Evolutionary conservation across 53 echinoderm and acorn worm genomes (phyloP), one percentile per base, ranked within the genome.

Genomic region (Astropecten irregularis): DNA sequence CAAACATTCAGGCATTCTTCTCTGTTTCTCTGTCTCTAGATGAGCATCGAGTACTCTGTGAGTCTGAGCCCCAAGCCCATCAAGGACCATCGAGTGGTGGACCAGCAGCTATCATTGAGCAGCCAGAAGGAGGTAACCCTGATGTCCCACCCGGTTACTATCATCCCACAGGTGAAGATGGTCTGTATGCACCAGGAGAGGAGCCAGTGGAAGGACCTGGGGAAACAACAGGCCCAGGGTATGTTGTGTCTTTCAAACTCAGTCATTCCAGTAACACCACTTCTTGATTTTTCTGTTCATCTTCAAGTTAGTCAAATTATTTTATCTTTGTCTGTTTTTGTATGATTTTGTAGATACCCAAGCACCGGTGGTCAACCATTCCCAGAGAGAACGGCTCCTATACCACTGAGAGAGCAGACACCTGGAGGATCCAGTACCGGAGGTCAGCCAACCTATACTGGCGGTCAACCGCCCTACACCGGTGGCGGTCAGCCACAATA

Each of bases 151-250:
- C 60, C 3, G 47, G 62, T 46, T 62, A 46, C 32, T 40, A 56
- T 8, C 79, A 79, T 46, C 79, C 79, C 0, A 79, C 79, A 21
- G 79, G 79, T 0, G 79, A 79, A 33, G 79, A 79, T 48, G 79
- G 79, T 31, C 60, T 79, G 15, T 79, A 60, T 15, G 62, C 79
- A 11, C 47, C 47, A 3, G 79, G 44, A 36, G 44, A 47, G 23
- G 79, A 48, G 42, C 76, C 44, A 28, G 42, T 26, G 18, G 19
- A 49, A 39, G 19, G 1, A 3, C 38, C 64, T 0, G 32, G 38
- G 1, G 6, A 42, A 42, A 42, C 6, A 42, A 11, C 6, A 42
- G 42, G 6, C 11, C 42, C 42, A 42, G 6, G 42, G 42, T 42
- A 42, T 6, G 42, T 42, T 42, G 42, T n/a, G n/a, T n/a, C n/a